Evolutionary conservation across 2,113 vertebrate genomes (phyloP), one percentile per base, ranked within the genome.

Genomic region (Psittacus erithacus): DNA sequence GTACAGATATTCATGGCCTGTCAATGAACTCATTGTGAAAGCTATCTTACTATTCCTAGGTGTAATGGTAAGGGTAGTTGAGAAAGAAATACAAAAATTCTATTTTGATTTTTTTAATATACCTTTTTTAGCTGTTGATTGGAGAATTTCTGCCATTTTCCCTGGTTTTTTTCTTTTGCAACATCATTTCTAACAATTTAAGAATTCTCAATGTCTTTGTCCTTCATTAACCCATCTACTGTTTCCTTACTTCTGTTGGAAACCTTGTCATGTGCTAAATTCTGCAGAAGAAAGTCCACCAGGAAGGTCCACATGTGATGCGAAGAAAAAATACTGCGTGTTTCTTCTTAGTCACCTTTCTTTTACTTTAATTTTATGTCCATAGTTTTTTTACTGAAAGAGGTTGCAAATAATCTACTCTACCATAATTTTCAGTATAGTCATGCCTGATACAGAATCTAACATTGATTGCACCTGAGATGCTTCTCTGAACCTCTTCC

Each of bases 71-170:
- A 80, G 1, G 7, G 7, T 7, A 79, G 7, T 19, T 8, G 23
- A 68, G 8, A 75, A 25, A 49, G 18, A 47, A 70, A 67, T 41
- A 52, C 22, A 25, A 39, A 41, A 47, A 9, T 4, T 6, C 5
- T 29, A 4, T 18, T 43, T 63, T 17, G 1, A 20, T 5, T n/a
- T 64, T 57, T 0, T 22, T 52, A 28, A 15, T 4, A 13, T 10
- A 3, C 17, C 2, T 49, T 70, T 89, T n/a, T 28, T 70, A 31
- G 3, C 10, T 9, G 6, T 63, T 59, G 68, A 6, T 46, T n/a
- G 15, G 19, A 68, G 0, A 64, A 53, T n/a, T 65, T 47, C 11
- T 82, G 3, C 2, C 27, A 3, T n/a, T 55, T 88, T 69, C 43
- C 2, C 1, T 27, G 6, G 28, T 11, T 6, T 6, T 33, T 50